Percentiles rank a stretch among this genome's conserved stretches.
Evolutionary conservation across 2,113 vertebrate species (phyloP).

Genomic region (Pitta sordida): DNA sequence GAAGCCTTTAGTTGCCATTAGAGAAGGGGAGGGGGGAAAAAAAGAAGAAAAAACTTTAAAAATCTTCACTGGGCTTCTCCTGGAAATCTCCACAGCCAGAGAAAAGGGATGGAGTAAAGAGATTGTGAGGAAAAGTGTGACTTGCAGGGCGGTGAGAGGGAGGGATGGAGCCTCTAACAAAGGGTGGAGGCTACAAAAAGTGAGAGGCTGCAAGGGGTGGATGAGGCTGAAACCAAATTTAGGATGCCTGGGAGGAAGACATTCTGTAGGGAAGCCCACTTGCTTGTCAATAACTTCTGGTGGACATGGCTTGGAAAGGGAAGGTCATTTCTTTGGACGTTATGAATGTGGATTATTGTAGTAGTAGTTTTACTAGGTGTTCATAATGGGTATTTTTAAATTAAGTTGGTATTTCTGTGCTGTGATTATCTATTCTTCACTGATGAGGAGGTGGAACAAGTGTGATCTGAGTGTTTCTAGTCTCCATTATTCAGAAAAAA

Average conservation of each 20-base stretch:
- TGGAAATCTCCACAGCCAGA: neutral
- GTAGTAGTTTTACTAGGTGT: neutral
- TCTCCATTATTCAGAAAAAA: neutral
- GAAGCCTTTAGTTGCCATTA: neutral
- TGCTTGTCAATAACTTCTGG: neutral
- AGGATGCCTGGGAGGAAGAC: neutral
- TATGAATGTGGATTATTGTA: neutral
- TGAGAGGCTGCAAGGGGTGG: neutral
- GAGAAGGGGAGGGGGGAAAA: accelerated
- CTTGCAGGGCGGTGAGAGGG: neutral
- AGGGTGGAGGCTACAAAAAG: neutral
- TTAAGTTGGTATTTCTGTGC: neutral
- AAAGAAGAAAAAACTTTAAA: accelerated
- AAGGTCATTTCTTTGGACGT: neutral
- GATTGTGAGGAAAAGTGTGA: neutral
- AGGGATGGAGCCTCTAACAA: neutral
- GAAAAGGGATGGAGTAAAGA: neutral
- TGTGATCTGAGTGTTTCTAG: neutral
- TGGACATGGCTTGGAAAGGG: neutral
- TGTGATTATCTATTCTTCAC: neutral
- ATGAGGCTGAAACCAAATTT: neutral
- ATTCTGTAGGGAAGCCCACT: accelerated
- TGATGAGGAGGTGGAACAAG: neutral
- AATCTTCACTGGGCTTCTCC: neutral
- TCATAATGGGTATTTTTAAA: neutral